A percentile compares a stretch with the other conserved stretches of the same genome.
Conservation (phyloP, 2,888 invertebrate genomes). For the Stenodera caucasica region DNA sequence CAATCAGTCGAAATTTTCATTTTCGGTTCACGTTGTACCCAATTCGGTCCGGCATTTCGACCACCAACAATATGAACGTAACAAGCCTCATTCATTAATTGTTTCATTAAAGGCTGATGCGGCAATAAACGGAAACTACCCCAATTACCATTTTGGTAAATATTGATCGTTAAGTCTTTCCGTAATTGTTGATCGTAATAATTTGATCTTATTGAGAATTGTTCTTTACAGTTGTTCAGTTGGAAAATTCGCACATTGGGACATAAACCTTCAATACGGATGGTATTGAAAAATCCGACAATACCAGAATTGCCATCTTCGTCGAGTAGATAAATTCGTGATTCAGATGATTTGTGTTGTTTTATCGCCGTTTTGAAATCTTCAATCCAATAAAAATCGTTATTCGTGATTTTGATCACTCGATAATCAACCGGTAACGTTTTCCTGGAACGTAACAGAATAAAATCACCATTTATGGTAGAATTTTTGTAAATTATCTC, state of each 20-base stretch:
- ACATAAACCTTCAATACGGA: conserved; percentile 21
- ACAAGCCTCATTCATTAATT: conserved; percentile 57
- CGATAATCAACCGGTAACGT: conserved; percentile 16
- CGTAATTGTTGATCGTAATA: conserved; percentile 34
- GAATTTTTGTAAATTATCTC: conserved; percentile 18
- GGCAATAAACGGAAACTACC: conserved; percentile 38
- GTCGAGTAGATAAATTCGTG: conserved; percentile 26
- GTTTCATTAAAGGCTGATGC: conserved; percentile 18
- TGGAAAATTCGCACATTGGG: conserved; percentile 31
- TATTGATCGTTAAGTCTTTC: conserved; percentile 38
- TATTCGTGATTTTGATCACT: conserved; percentile 20
- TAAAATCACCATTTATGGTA: conserved; percentile 17
- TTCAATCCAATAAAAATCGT: conserved; percentile 25
- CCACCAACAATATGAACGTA: conserved; percentile 10
- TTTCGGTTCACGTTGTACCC: conserved; percentile 68
- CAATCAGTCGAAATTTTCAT: conserved; percentile 22
- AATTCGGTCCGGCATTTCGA: conserved; percentile 47
- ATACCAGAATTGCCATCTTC: conserved; percentile 33
- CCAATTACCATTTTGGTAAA: conserved; percentile 36
- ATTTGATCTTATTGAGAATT: conserved; percentile 31
- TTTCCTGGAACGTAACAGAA: conserved; percentile 14
- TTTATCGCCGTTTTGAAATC: conserved; percentile 24
- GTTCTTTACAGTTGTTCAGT: conserved; percentile 27
- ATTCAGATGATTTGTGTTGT: background rate
- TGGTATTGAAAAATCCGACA: conserved; percentile 36